Evolutionary conservation across 2,888 invertebrate species (phyloP).

Genomic region (Drosophila hawaiiensis): DNA sequence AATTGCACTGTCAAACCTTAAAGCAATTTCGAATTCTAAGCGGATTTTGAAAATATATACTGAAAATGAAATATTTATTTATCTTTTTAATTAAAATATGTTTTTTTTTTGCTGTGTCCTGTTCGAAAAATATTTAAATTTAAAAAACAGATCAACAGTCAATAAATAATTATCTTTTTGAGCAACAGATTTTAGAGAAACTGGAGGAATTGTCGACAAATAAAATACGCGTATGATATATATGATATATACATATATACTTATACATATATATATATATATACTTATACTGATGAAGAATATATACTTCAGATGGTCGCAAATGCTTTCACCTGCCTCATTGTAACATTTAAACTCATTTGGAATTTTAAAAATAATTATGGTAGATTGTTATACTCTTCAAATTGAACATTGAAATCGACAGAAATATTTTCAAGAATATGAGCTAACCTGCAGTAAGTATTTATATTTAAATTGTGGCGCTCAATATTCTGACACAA

Average conservation of each 20-base stretch:
- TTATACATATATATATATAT: background rate
- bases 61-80: background rate
- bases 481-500: conserved; percentile 4
- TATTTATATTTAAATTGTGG: background rate
- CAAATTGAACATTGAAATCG: fast-evolving
- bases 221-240: background rate
- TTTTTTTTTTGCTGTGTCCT: background rate
- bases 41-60: background rate
- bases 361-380: background rate
- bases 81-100: background rate
- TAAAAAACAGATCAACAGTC: fast-evolving
- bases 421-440: background rate
- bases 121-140: background rate
- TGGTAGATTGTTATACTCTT: background rate
- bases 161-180: background rate
- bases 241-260: background rate
- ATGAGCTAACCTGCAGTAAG: background rate
- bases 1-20: background rate
- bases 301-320: background rate
- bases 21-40: background rate
- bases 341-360: background rate
- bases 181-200: background rate
- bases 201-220: background rate
- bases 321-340: too few relatives aligned
- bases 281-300: background rate